phyloP scores from a whole-genome alignment of 2,113 vertebrate genomes.

The Chaenocephalus aceratus region DNA sequence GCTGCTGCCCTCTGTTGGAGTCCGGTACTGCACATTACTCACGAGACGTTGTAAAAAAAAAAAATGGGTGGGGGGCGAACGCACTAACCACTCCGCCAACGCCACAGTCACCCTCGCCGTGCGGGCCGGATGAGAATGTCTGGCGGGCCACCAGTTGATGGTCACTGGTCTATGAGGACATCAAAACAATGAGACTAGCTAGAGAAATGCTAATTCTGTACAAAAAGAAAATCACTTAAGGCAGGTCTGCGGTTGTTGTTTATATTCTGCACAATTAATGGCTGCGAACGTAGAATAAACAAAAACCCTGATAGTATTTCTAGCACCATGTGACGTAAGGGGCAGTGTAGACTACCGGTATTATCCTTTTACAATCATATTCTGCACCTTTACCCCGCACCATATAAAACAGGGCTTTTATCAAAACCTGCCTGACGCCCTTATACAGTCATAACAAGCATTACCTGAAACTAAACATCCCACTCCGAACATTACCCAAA shows the following conservation, averaged over 20 bases:
- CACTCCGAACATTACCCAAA: slow-evolving; percentile 16
- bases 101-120: no score
- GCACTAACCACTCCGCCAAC: no score
- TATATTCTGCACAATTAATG: neutral
- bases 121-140: no score
- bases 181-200: neutral
- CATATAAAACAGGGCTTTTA: slow-evolving; percentile 11
- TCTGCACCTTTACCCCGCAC: slow-evolving; percentile 14
- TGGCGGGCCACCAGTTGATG: no score
- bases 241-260: neutral
- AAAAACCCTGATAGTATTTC: neutral
- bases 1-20: no score
- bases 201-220: neutral
- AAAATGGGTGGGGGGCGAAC: no score
- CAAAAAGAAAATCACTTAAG: slow-evolving; percentile 27
- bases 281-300: neutral
- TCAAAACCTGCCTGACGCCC: slow-evolving; percentile 20
- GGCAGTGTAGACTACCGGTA: slow-evolving; percentile 2
- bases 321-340: neutral
- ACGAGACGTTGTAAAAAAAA: no score
- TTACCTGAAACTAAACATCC: slow-evolving; percentile 17
- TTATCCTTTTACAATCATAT: slow-evolving; percentile 40
- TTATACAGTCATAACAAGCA: neutral
- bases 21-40: no score
- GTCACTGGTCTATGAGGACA: neutral